These are phyloP conservation scores for Syritta pipiens DNA, from an alignment of 2,888 invertebrate genomes.

Conservation along the genomic window DNA sequence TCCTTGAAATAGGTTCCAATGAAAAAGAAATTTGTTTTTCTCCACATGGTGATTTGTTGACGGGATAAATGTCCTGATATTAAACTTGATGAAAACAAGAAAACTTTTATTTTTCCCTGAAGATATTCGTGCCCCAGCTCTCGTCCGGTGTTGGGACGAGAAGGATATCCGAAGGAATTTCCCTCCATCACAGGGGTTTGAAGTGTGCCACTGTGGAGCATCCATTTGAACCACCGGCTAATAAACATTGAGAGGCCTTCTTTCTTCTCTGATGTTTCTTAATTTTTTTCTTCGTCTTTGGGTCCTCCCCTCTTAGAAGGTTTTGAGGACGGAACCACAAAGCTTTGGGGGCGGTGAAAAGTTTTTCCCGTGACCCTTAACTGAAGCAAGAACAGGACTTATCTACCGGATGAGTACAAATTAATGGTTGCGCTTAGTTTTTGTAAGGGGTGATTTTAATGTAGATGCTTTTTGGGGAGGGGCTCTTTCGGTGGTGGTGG, in stretches of 20 bases:
- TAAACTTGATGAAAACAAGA: constrained; percentile 68
- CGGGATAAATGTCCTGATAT: constrained; percentile 66
- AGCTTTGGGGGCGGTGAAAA: constrained; percentile 39
- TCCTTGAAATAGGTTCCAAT: constrained; percentile 52
- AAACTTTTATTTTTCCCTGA: constrained; percentile 63
- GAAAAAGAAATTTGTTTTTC: constrained; percentile 64
- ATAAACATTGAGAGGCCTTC: constrained; percentile 59
- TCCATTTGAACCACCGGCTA: constrained; percentile 58
- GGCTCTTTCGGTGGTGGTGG: constrained; percentile 7
- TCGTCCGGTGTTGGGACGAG: constrained; percentile 1
- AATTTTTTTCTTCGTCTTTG: background rate
- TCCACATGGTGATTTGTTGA: constrained; percentile 68
- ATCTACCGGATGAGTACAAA: constrained; percentile 57
- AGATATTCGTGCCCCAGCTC: constrained; percentile 16
- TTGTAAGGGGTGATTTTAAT: constrained; percentile 59
- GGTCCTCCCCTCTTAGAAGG: background rate
- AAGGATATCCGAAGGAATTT: constrained; percentile 26
- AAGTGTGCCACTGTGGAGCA: too few relatives aligned
- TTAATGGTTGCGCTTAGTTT: constrained; percentile 56
- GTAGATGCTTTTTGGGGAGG: constrained; percentile 39
- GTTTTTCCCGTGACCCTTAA: constrained; percentile 36
- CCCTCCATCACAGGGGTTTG: too few relatives aligned
- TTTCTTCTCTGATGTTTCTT: constrained; percentile 17
- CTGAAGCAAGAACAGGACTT: constrained; percentile 11
- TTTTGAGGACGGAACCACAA: constrained; percentile 31